phyloP scores from a whole-genome alignment of 1,140 invertebrate genomes.

The Tetranychus cinnabarinus region DNA sequence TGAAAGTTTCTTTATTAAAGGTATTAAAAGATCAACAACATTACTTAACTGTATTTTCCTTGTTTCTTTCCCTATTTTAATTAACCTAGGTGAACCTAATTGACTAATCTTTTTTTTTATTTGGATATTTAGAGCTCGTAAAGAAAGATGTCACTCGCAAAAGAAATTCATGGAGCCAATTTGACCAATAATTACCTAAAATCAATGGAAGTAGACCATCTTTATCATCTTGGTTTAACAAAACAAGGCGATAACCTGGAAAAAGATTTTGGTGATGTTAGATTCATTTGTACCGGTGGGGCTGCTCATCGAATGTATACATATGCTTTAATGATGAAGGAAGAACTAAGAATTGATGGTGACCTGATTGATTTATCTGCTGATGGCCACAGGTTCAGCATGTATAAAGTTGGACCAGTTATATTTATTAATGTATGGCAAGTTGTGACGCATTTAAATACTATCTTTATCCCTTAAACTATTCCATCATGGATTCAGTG shows the following conservation, averaged over 20 bases:
- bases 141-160: too few relatives aligned
- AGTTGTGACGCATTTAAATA: background rate
- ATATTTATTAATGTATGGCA: slow-evolving; percentile 52
- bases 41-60: too few relatives aligned
- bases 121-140: too few relatives aligned
- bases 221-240: slow-evolving; percentile 77
- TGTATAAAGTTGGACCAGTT: slow-evolving; percentile 92
- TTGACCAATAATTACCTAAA: slow-evolving; percentile 52
- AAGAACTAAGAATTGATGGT: slow-evolving; percentile 68
- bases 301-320: slow-evolving; percentile 79
- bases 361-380: slow-evolving; percentile 66
- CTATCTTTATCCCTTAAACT: background rate
- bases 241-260: slow-evolving; percentile 70
- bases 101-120: too few relatives aligned
- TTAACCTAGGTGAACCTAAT: too few relatives aligned
- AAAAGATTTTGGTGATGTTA: slow-evolving; percentile 89
- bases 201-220: slow-evolving; percentile 72
- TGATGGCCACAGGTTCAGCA: slow-evolving; percentile 76
- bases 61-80: too few relatives aligned
- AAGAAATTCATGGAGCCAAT: background rate
- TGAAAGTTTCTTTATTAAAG: too few relatives aligned
- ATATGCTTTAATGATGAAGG: slow-evolving; percentile 70
- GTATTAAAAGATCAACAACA: too few relatives aligned
- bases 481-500: background rate
- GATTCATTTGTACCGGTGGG: slow-evolving; percentile 95